phyloP scores from a whole-genome alignment of 2,888 invertebrate genomes.

The Syritta pipiens region DNA sequence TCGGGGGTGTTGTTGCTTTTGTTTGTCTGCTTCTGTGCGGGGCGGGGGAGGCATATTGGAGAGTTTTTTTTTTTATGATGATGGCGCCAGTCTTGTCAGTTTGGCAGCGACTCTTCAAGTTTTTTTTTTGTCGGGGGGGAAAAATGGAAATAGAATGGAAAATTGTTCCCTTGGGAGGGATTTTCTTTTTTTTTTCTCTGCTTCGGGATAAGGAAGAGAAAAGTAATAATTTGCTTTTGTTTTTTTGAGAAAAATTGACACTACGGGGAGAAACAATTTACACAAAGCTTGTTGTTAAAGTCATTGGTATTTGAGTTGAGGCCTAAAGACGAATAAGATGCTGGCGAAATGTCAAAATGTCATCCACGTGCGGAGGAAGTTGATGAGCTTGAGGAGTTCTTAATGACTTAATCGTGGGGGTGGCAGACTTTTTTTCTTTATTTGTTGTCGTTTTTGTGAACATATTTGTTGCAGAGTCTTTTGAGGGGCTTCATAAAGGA shows the following conservation, averaged over 20 bases:
- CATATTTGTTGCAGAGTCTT: no score
- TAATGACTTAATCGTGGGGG: no score
- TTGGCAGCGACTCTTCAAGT: constrained; percentile 48
- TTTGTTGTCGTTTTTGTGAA: no score
- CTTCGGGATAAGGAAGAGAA: not conserved
- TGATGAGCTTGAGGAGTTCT: no score
- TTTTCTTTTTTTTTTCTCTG: constrained; percentile 11
- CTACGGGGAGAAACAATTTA: no score
- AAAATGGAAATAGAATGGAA: constrained; percentile 41
- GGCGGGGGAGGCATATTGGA: constrained; percentile 17
- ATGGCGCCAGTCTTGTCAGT: constrained; percentile 57
- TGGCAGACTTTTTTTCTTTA: no score
- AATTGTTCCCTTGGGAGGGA: constrained; percentile 45
- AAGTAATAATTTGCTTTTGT: constrained; percentile 2
- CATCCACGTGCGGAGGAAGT: not conserved
- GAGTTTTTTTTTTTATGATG: constrained; percentile 61
- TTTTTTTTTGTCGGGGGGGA: not conserved
- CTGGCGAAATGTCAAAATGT: not conserved
- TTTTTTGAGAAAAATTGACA: constrained; percentile 20
- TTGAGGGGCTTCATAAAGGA: no score
- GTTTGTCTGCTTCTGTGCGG: not conserved
- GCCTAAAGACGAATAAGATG: not conserved
- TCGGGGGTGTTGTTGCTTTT: constrained; percentile 12
- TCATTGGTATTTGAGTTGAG: no score
- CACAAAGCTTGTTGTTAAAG: no score